Evolutionary conservation across 2,113 vertebrate species (phyloP).

Genomic region (Amblyornis subalaris): DNA sequence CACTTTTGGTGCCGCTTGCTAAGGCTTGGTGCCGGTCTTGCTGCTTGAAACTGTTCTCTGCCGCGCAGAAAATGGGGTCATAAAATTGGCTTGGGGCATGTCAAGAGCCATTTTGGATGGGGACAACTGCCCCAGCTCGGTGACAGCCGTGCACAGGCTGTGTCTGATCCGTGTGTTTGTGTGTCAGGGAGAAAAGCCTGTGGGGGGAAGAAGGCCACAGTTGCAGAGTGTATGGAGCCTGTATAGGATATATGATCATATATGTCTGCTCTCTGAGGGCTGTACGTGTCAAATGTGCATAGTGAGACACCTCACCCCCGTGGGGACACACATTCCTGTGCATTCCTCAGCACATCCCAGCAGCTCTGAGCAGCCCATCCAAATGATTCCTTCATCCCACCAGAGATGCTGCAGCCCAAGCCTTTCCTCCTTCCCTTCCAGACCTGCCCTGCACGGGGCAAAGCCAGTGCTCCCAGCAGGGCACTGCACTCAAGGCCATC

Average conservation of each 20-base stretch:
- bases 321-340: rapidly evolving
- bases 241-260: rapidly evolving
- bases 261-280: neutral
- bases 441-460: neutral
- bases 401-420: neutral
- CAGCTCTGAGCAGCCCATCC: neutral
- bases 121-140: neutral
- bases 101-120: neutral
- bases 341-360: neutral
- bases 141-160: rapidly evolving
- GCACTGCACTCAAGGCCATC: neutral
- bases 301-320: neutral
- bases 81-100: rapidly evolving
- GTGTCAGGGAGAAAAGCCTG: neutral
- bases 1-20: neutral
- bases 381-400: rapidly evolving
- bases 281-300: rapidly evolving
- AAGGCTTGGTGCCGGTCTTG: rapidly evolving
- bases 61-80: rapidly evolving
- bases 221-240: rapidly evolving
- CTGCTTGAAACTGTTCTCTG: neutral
- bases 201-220: rapidly evolving
- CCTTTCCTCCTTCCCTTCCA: neutral
- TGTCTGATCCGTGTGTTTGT: neutral
- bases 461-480: neutral